These are phyloP conservation scores for Pocota personata DNA, from an alignment of 2,888 invertebrate genomes.

Conservation along the genomic window DNA sequence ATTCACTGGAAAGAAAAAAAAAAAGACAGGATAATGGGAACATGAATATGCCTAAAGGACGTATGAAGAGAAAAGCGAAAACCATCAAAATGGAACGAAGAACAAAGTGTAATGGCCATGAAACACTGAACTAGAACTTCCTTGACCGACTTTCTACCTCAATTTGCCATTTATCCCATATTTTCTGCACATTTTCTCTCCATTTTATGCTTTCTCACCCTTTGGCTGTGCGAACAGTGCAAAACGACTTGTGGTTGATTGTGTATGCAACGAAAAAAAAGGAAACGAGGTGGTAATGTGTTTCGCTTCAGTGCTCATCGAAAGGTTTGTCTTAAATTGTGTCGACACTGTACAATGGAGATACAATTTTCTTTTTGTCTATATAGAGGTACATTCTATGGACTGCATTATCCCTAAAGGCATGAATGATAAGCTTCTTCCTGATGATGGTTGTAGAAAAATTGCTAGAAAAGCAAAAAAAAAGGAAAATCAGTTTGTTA, in stretches of 20 bases:
- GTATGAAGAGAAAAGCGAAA: background rate
- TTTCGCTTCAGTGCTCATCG: slow-evolving; percentile 16
- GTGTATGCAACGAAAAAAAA: background rate
- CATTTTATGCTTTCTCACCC: background rate
- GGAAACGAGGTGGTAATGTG: slow-evolving; percentile 23
- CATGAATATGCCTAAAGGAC: slow-evolving; percentile 29
- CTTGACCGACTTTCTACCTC: slow-evolving; percentile 49
- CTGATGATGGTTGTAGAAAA: background rate
- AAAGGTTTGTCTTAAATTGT: background rate
- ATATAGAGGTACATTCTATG: background rate
- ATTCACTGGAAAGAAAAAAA: slow-evolving; percentile 14
- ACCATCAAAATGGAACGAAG: slow-evolving; percentile 19
- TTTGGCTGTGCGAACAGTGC: slow-evolving; percentile 7
- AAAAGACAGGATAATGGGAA: slow-evolving; percentile 1
- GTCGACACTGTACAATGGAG: background rate
- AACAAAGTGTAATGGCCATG: slow-evolving; percentile 43
- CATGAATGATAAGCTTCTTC: slow-evolving; percentile 17
- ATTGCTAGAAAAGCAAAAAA: background rate
- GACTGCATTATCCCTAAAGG: slow-evolving; percentile 8
- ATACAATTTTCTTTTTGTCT: slow-evolving; percentile 6
- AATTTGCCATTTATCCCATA: slow-evolving; percentile 6
- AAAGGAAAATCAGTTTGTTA: background rate
- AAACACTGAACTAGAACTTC: slow-evolving; percentile 63
- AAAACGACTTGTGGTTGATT: slow-evolving; percentile 9
- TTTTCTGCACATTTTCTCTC: background rate